Percentiles rank a stretch among this genome's conserved stretches.
Conservation (phyloP, 1,140 invertebrate genomes). For the Monochamus saltuarius region DNA sequence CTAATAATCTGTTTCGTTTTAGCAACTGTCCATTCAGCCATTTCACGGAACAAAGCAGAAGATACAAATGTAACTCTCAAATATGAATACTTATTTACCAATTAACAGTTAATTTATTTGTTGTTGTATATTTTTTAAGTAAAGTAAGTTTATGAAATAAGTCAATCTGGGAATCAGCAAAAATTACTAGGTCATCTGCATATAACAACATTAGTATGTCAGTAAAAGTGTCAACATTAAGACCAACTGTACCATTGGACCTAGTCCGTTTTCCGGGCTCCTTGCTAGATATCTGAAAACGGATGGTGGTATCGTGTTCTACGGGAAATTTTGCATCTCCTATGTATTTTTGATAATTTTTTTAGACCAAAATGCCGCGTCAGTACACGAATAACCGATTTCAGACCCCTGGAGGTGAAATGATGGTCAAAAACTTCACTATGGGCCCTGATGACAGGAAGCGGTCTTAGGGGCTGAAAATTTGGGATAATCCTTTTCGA, state of each 20-base stretch:
- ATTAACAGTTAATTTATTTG: not conserved
- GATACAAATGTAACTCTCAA: conserved; percentile 6
- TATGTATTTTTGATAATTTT: too few species aligned
- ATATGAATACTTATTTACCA: conserved; percentile 1
- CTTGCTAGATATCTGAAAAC: too few species aligned
- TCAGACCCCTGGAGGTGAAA: too few species aligned
- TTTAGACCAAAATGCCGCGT: too few species aligned
- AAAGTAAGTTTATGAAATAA: not conserved
- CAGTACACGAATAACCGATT: too few species aligned
- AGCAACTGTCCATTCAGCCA: not conserved
- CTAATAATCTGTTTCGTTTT: conserved; percentile 6
- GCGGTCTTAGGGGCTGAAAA: too few species aligned
- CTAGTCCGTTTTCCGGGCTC: too few species aligned
- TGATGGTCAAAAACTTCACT: too few species aligned
- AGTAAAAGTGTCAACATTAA: not conserved
- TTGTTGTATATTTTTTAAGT: not conserved
- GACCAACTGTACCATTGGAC: not conserved
- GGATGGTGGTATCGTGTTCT: too few species aligned
- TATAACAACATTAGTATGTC: conserved; percentile 4
- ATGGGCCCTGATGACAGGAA: too few species aligned
- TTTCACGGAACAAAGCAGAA: conserved; percentile 2
- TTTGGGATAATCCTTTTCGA: too few species aligned
- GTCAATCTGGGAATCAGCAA: conserved; percentile 2
- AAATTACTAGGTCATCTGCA: conserved; percentile 7
- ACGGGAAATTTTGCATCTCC: too few species aligned